Base-by-base conservation (phyloP, 2,797 vertebrate genomes). In the Ispidina lecontei region DNA sequence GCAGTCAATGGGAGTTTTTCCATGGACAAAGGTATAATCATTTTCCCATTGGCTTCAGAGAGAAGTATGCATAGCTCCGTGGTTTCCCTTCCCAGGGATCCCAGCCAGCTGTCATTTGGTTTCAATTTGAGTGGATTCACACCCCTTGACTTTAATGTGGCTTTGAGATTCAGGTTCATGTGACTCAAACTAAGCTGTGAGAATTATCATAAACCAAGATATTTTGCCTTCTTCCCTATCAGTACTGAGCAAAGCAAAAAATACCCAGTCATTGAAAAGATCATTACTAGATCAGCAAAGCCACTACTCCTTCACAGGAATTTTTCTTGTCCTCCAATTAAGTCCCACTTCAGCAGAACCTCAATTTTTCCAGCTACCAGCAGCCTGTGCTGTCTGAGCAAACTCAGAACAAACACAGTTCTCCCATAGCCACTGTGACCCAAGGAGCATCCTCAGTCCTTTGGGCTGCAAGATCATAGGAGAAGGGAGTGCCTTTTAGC, bases 161-260 rank as follows among this genome's bases (percentile, higher is more conserved):
- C 68, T 82, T 82, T 78, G 63, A 85, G 65, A 85, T 13, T 26
- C 77, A 89, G 92, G 68, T 91, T 91, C 77, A 74, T 79, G 54
- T 28, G 31, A 86, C 74, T 29, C 63, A 60, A 69, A 44, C 46
- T 29, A 77, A 64, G 80, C 65, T 69, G 65, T 1, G 15, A 73
- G 59, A 43, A 71, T 31, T 52, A 73, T 9, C 51, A 69, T 56
- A 81, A 55, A 31, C 33, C 37, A 47, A 49, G 18, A 20, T 33
- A 62, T 49, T 71, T 52, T 6, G 23, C n/a, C 20, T 37, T 29
- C 60, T 58, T 81, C 10, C n/a, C 55, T 72, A 44, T 13, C 43
- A 6, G 6, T 18, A 47, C 19, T 20, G 67, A 62, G 39, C 25
- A 60, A 20, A 70, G 26, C 13, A 31, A 62, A 60, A 43, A 64